Evolutionary conservation across 2,797 vertebrate species (phyloP).

Genomic region (Pagetopsis macropterus): DNA sequence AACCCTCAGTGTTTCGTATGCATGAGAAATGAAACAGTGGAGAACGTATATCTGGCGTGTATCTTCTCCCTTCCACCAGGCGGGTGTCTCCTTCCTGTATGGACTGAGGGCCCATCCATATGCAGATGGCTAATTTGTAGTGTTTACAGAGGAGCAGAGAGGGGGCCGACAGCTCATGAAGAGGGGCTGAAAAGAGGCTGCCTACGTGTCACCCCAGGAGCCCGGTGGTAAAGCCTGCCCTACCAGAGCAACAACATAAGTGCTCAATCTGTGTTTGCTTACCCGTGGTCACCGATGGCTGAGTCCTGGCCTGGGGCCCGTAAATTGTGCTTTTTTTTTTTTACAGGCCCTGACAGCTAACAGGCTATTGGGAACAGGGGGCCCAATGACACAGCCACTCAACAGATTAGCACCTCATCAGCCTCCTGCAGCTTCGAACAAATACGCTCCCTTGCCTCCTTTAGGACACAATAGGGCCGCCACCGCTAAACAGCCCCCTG

Average conservation of each 20-base stretch:
- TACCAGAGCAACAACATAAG: constrained; percentile 74
- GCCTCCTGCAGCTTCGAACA: constrained; percentile 89
- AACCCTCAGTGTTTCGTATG: constrained; percentile 53
- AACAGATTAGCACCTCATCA: constrained; percentile 95
- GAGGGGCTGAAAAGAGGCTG: constrained; percentile 72
- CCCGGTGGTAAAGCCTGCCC: constrained; percentile 67
- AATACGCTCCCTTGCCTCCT: constrained; percentile 86
- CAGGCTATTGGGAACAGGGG: constrained; percentile 83
- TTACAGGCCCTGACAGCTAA: constrained; percentile 82
- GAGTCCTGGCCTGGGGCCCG: constrained; percentile 76
- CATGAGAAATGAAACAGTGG: constrained; percentile 64
- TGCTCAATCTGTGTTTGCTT: constrained; percentile 86
- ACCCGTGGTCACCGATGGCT: constrained; percentile 76
- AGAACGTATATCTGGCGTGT: constrained; percentile 51
- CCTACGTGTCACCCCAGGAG: constrained; percentile 78
- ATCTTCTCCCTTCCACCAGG: constrained; percentile 48
- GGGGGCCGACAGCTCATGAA: constrained; percentile 70
- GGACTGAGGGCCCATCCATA: constrained; percentile 79
- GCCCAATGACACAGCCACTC: constrained; percentile 81
- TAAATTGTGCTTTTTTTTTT: constrained; percentile 79
- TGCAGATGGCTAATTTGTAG: constrained; percentile 80
- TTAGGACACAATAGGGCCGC: constrained; percentile 87
- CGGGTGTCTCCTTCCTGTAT: constrained; percentile 76
- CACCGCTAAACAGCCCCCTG: constrained; percentile 88
- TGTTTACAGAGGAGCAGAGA: constrained; percentile 77